Evolutionary conservation across 1,140 invertebrate species (phyloP).

Genomic region (Vollenhovia emeryi): DNA sequence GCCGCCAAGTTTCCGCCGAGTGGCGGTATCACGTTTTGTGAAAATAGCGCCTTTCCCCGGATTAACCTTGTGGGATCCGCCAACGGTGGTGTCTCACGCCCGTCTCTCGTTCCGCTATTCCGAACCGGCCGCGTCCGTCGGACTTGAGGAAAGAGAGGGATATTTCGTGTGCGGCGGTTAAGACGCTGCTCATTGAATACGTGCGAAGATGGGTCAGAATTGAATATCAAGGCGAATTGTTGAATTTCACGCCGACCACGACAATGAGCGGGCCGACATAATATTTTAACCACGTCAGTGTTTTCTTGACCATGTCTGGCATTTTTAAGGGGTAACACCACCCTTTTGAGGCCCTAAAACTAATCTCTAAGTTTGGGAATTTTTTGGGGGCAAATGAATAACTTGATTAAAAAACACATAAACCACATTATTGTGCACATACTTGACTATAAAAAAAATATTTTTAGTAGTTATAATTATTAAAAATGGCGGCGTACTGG

Average conservation of each 20-base stretch:
- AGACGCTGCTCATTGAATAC: conserved; percentile 61
- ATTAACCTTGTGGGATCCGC: conserved; percentile 42
- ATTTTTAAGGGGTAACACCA: too few species aligned
- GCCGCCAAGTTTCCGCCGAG: conserved; percentile 14
- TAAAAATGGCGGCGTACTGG: too few species aligned
- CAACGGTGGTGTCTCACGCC: not conserved
- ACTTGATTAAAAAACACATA: too few species aligned
- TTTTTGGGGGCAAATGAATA: too few species aligned
- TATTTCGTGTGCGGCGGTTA: conserved; percentile 50
- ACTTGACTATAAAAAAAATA: too few species aligned
- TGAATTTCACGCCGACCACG: not conserved
- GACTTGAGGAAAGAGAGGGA: not conserved
- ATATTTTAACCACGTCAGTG: too few species aligned
- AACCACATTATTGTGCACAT: too few species aligned
- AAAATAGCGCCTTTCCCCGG: conserved; percentile 40
- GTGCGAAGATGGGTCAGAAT: conserved; percentile 16
- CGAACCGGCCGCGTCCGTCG: not conserved
- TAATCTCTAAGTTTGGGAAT: too few species aligned
- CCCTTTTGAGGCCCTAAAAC: too few species aligned
- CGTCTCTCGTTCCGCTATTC: not conserved
- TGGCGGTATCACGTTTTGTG: conserved; percentile 62
- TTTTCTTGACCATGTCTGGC: too few species aligned
- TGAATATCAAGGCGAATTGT: not conserved
- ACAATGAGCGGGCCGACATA: not conserved
- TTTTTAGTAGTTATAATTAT: too few species aligned